Evolutionary conservation across 2,797 vertebrate species (phyloP), one percentile per base, ranked within the genome.

Genomic region (Diceros bicornis): DNA sequence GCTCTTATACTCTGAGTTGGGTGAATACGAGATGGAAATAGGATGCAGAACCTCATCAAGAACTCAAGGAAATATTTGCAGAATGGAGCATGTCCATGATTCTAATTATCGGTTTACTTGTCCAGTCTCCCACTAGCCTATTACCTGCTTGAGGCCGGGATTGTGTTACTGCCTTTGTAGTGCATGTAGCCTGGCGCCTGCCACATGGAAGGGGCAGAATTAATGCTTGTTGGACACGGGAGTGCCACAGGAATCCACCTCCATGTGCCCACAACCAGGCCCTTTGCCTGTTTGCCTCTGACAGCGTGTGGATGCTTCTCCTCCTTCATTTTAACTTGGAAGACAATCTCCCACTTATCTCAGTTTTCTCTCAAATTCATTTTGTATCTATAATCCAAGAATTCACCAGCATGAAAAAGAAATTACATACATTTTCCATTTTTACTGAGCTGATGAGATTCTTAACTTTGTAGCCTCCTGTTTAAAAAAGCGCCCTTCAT

Each of bases 1-100:
- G 99, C 92, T 98, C 99, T 92, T 99, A 99, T 81, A 99, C 98
- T 14, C 98, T 99, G 95, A 99, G 99, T 96, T 99, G 99, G 99
- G 99, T 99, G 97, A 99, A 99, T 97, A 99, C 99, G 8, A 98
- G 97, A 86, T 99, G 99, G 99, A 99, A 94, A 89, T 98, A 98
- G 98, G 94, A 97, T 79, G 41, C 1, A 81, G 37, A 66, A n/a
- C 25, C 41, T 85, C 87, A 23, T 41, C 44, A 17, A 74, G 55
- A 64, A 20, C 47, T 7, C 44, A 3, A 50, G 82, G 90, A 50
- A 29, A 1, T 16, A 21, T 41, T 59, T 91, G 25, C 74, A 81
- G 75, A 74, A 71, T 2, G 50, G 34, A 84, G 5, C 1, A 2
- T 7, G 3, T 41, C 86, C 0, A 0, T 3, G 2, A 18, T 74